Conservation (phyloP, 2,797 vertebrate genomes). For the Myotis daubentonii region DNA sequence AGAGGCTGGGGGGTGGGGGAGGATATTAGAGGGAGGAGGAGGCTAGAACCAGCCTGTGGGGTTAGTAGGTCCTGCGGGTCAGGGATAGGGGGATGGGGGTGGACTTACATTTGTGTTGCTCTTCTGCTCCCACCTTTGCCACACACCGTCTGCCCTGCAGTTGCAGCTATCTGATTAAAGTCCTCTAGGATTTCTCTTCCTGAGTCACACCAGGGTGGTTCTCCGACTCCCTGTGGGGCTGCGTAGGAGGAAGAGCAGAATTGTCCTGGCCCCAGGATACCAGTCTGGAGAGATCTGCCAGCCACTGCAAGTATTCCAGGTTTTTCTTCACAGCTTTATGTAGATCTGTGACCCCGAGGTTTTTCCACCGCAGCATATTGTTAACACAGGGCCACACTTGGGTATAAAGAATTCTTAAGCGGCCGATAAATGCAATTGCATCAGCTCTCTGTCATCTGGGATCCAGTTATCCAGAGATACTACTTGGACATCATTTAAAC, state of each 20-base stretch:
- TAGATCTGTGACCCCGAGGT: neutral
- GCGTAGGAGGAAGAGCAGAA: no score
- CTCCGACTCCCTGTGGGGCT: neutral
- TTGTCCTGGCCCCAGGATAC: neutral
- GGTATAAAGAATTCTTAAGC: neutral
- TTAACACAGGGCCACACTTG: neutral
- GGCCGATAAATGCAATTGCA: neutral
- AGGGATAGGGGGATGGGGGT: rapidly evolving
- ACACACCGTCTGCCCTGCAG: neutral
- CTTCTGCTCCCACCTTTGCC: neutral
- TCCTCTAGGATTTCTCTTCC: neutral
- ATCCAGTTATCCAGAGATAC: neutral
- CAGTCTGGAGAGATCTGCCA: neutral
- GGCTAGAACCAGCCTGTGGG: no score
- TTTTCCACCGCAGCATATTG: neutral
- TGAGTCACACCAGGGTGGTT: neutral
- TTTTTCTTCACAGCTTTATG: neutral
- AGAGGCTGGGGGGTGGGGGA: neutral
- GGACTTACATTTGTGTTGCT: neutral
- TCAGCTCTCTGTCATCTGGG: neutral
- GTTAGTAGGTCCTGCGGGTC: neutral
- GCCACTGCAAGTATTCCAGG: neutral
- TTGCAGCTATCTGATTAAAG: neutral
- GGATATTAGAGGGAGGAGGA: neutral
- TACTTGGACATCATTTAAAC: neutral